Base-by-base conservation (phyloP, 2,888 invertebrate genomes). In the Eupithecia abbreviata region DNA sequence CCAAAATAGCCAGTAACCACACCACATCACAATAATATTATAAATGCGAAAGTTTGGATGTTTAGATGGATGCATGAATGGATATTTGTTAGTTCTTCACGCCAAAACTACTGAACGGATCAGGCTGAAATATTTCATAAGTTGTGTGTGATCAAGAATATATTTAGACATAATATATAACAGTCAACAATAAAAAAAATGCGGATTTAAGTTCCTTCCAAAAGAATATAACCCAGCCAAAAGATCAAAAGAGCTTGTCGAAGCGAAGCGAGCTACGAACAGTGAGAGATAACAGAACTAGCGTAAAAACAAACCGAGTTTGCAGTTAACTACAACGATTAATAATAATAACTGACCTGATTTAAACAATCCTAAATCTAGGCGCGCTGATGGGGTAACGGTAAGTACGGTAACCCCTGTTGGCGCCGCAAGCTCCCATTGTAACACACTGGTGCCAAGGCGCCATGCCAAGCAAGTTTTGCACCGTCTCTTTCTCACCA, bases 381-480 rank as follows among this genome's bases (percentile, higher is more conserved):
- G 67, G 45, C 18, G 45, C 18, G 45, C 12, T 66, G 41, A 42
- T 30, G 41, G 65, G 13, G 51, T 67, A 30, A 30, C 30, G 30
- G 30, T 30, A 30, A 30, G 30, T 30, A 30, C 30, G 30, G 30
- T 30, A 87, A 86, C 89, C 90, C 90, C 30, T 85, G 83, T 88
- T 87, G 88, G 90, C 92, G 92, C 91, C 92, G 89, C 90, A 86
- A 82, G 84, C 82, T 87, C 87, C 90, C 88, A 89, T 62, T 91
- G 89, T 89, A 90, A 88, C 87, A 88, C 88, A 87, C 88, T 84
- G 78, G 85, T 88, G 91, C 91, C 91, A 91, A 91, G 91, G 89
- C 89, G 85, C 83, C 76, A 82, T 91, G 92, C 92, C 92, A 92
- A 91, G 88, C 90, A 88, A 91, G 88, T 92, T 91, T 87, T 85